Percentiles rank a stretch among this genome's conserved stretches.
Evolutionary conservation across 2,888 invertebrate genomes (phyloP).

Genomic region (Drosophila pegasa): DNA sequence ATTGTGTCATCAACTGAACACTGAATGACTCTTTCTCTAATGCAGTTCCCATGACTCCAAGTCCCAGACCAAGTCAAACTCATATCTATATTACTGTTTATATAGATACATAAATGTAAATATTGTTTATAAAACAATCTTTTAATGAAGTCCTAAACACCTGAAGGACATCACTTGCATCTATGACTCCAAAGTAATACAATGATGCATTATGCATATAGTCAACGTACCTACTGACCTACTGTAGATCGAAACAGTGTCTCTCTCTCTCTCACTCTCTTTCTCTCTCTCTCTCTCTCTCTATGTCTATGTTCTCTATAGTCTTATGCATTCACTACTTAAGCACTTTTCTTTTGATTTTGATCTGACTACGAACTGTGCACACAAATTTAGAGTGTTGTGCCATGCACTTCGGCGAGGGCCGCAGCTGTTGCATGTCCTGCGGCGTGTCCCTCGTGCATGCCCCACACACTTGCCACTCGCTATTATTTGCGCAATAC

Average conservation of each 20-base stretch:
- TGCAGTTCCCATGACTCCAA: not conserved
- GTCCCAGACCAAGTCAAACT: not conserved
- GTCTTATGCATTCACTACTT: not conserved
- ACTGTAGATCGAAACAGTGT: not conserved
- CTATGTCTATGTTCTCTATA: not conserved
- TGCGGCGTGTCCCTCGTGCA: slow-evolving; percentile 52
- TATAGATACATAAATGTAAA: slow-evolving; percentile 3
- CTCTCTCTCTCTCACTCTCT: not conserved
- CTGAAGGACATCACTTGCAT: not conserved
- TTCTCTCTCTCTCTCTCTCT: not conserved
- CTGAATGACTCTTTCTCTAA: not conserved
- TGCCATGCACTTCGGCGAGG: slow-evolving; percentile 6
- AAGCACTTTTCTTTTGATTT: slow-evolving; percentile 10
- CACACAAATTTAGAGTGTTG: slow-evolving; percentile 3
- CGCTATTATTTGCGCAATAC: slow-evolving; percentile 5
- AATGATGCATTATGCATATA: too few species aligned
- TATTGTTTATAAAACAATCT: not conserved
- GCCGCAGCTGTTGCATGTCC: slow-evolving; percentile 27
- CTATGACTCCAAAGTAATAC: not conserved
- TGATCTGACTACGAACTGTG: slow-evolving; percentile 1
- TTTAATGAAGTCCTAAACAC: not conserved
- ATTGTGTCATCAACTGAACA: not conserved
- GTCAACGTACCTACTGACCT: not conserved
- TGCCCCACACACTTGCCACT: slow-evolving; percentile 42
- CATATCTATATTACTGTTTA: not conserved